A percentile compares a stretch with the other conserved stretches of the same genome.
phyloP scores from a whole-genome alignment of 2,888 invertebrate genomes.

The Phalangium opilio region DNA sequence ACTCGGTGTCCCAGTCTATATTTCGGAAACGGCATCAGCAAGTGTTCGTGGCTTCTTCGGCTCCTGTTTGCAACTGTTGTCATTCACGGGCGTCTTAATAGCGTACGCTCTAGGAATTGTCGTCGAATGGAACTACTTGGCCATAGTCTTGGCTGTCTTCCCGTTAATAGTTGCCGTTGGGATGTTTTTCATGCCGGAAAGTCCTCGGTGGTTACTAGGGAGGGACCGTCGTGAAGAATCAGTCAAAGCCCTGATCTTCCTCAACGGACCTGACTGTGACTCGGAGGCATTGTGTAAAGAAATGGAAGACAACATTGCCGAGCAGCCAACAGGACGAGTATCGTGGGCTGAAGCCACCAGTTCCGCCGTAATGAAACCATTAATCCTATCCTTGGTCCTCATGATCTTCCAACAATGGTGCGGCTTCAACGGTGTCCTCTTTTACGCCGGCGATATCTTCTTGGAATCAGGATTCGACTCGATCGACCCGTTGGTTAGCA shows the following conservation, averaged over 20 bases:
- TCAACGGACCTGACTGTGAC: slow-evolving; percentile 61
- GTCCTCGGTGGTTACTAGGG: slow-evolving; percentile 45
- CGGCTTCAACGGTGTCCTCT: slow-evolving; percentile 90
- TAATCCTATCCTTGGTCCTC: slow-evolving; percentile 64
- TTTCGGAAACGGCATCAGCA: slow-evolving; percentile 82
- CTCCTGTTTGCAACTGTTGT: slow-evolving; percentile 71
- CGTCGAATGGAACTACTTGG: slow-evolving; percentile 63
- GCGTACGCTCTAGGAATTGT: slow-evolving; percentile 58
- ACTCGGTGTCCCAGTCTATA: slow-evolving; percentile 73
- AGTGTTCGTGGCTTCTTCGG: slow-evolving; percentile 82
- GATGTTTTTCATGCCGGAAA: slow-evolving; percentile 75
- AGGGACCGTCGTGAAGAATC: slow-evolving; percentile 46
- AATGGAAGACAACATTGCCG: slow-evolving; percentile 25
- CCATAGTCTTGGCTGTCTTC: slow-evolving; percentile 28
- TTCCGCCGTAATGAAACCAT: slow-evolving; percentile 53
- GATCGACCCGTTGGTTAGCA: slow-evolving; percentile 21
- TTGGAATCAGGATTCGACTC: slow-evolving; percentile 47
- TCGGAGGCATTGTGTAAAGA: slow-evolving; percentile 51
- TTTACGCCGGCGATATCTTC: slow-evolving; percentile 73
- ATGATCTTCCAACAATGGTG: slow-evolving; percentile 93
- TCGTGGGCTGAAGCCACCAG: slow-evolving; percentile 49
- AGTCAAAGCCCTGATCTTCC: slow-evolving; percentile 57
- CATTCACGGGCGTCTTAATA: slow-evolving; percentile 65
- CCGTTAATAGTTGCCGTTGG: slow-evolving; percentile 55
- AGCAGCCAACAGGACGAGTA: slow-evolving; percentile 36